Conservation (phyloP, 2,888 invertebrate genomes). For the Beris morrisii region DNA sequence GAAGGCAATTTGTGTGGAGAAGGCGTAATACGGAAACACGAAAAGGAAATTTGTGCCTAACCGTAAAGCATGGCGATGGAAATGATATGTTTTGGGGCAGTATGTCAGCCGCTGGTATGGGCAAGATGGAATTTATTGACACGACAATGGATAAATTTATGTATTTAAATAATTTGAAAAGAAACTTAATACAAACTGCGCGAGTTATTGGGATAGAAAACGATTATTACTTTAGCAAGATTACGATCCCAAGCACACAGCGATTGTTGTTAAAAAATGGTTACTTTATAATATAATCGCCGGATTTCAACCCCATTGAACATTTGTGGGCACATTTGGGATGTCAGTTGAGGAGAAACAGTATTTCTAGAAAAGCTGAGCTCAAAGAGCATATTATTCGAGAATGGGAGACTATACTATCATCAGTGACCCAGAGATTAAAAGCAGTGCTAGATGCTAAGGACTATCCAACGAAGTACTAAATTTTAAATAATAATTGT, state of each 20-base stretch:
- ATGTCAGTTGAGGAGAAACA: no score
- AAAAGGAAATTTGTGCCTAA: not conserved
- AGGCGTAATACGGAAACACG: no score
- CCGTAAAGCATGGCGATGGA: constrained; percentile 32
- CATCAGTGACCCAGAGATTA: no score
- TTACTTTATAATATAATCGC: constrained; percentile 26
- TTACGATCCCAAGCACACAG: constrained; percentile 32
- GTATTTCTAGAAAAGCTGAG: no score
- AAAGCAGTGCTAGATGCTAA: no score
- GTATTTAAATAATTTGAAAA: not conserved
- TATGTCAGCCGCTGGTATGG: constrained; percentile 22
- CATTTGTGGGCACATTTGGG: constrained; percentile 27
- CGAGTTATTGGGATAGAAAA: no score
- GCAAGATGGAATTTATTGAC: constrained; percentile 20
- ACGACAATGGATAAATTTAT: no score
- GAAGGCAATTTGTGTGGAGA: no score
- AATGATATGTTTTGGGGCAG: constrained; percentile 32
- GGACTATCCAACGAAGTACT: no score
- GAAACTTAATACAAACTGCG: not conserved
- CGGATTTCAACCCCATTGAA: constrained; percentile 38
- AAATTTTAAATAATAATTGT: no score
- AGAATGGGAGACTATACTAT: no score
- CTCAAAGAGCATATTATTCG: no score
- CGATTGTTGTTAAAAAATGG: constrained; percentile 7
- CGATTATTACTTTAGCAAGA: constrained; percentile 26